Evolutionary conservation across 1,140 invertebrate genomes (phyloP), one percentile per base, ranked within the genome.

Genomic region (Leucophenga varia): DNA sequence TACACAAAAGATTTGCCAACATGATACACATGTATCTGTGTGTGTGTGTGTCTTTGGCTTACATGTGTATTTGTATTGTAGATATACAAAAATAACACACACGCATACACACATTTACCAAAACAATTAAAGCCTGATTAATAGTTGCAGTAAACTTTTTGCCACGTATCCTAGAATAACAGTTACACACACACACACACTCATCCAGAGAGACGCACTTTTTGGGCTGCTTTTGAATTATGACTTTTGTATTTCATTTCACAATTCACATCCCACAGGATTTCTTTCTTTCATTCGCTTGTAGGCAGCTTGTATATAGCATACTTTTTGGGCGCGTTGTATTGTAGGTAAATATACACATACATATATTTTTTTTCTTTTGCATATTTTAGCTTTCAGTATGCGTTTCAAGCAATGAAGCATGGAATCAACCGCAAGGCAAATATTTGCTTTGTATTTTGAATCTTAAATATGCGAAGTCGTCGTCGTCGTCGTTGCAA

Each of bases 81-180:
- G 31, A 34, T 40, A 48, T 31, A 41, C 47, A 49, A 38, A n/a
- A n/a, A n/a, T n/a, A n/a, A 34, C 31, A n/a, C 6, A 46, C 43
- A 43, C 28, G 39, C 49, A 53, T 16, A 57, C 51, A 52, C 47
- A 60, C 46, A 64, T 5, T 10, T 6, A 10, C 58, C 67, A 67
- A 57, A 67, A 67, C 63, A 67, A 67, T 67, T 67, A 67, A 67
- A 67, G 63, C 63, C 63, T 67, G 63, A 67, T 67, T 67, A 67
- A 67, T 67, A 67, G 63, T 65, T 59, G 63, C 51, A 67, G 59
- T 42, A 41, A 49, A 32, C 63, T 63, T 67, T 67, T 67, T 59
- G 59, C 56, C 63, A 67, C 61, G 63, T 67, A 10, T 25, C 22
- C 22, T 51, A n/a, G n/a, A n/a, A n/a, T n/a, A n/a, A n/a, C n/a